phyloP scores from a whole-genome alignment of 2,888 invertebrate genomes.

The Athalia circularis region DNA sequence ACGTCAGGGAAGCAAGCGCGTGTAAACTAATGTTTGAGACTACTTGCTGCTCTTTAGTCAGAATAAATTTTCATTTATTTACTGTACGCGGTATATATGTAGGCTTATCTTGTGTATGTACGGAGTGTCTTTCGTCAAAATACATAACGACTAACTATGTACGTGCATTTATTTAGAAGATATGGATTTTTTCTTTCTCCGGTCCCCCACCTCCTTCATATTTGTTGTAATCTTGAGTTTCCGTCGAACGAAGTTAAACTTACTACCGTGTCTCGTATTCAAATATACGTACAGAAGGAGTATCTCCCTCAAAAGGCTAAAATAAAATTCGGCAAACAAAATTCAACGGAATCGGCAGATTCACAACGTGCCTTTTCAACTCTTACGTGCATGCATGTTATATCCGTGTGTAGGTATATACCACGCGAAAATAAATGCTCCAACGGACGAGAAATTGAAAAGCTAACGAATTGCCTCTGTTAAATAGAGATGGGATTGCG shows the following conservation, averaged over 20 bases:
- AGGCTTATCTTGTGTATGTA: too few relatives aligned
- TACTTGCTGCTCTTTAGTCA: neutral
- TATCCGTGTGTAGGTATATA: too few relatives aligned
- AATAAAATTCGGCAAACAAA: conserved; percentile 9
- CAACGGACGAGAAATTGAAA: neutral
- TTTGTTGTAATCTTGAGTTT: neutral
- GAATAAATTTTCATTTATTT: conserved; percentile 33
- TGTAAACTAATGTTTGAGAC: neutral
- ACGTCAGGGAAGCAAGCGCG: conserved; percentile 1
- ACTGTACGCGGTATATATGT: neutral
- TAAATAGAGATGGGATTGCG: neutral
- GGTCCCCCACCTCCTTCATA: neutral
- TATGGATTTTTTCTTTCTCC: neutral
- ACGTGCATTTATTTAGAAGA: too few relatives aligned
- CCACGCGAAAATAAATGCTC: neutral
- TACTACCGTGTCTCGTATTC: conserved; percentile 1
- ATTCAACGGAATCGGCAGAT: neutral
- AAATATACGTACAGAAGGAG: neutral
- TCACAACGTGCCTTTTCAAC: neutral
- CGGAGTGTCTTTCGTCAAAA: too few relatives aligned
- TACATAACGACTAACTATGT: too few relatives aligned
- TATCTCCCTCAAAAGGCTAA: neutral
- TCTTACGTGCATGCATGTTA: neutral
- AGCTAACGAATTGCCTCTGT: conserved; percentile 4
- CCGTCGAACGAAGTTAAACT: neutral